These are phyloP conservation scores for Pleuronectes platessa DNA, from an alignment of 2,113 vertebrate species.

Conservation along the genomic window DNA sequence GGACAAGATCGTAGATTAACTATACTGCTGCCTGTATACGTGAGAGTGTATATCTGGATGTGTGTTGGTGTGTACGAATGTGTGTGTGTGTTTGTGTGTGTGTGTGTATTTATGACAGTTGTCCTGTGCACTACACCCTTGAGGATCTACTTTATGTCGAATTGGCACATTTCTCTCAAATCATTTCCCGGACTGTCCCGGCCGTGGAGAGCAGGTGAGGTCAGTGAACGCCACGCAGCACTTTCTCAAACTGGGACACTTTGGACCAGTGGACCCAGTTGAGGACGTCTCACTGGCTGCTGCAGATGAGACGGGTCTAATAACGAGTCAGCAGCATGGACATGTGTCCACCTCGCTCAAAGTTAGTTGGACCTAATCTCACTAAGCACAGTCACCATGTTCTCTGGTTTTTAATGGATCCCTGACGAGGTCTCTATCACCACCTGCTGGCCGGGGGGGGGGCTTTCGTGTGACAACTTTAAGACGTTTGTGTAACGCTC, in stretches of 20 bases:
- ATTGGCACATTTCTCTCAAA: slow-evolving; percentile 9
- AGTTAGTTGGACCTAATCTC: no score
- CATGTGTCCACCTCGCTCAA: no score
- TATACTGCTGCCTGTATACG: slow-evolving; percentile 39
- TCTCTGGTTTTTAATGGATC: no score
- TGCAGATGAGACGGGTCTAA: no score
- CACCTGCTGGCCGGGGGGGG: no score
- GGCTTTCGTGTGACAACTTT: no score
- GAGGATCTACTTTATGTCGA: slow-evolving; percentile 19
- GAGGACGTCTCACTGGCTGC: no score
- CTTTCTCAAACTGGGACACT: background rate
- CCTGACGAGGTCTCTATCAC: no score
- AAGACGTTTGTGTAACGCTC: no score
- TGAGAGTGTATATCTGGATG: slow-evolving; percentile 12
- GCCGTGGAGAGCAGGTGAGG: slow-evolving; percentile 6
- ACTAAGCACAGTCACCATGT: no score
- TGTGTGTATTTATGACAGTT: background rate
- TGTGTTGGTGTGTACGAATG: background rate
- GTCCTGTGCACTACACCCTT: background rate
- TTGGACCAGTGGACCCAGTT: background rate
- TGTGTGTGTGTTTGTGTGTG: background rate
- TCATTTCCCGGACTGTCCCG: background rate
- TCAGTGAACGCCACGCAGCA: background rate
- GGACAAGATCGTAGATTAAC: slow-evolving; percentile 59
- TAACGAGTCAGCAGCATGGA: no score